Evolutionary conservation across 2,113 vertebrate species (phyloP).

Genomic region (Sorex fumeus): DNA sequence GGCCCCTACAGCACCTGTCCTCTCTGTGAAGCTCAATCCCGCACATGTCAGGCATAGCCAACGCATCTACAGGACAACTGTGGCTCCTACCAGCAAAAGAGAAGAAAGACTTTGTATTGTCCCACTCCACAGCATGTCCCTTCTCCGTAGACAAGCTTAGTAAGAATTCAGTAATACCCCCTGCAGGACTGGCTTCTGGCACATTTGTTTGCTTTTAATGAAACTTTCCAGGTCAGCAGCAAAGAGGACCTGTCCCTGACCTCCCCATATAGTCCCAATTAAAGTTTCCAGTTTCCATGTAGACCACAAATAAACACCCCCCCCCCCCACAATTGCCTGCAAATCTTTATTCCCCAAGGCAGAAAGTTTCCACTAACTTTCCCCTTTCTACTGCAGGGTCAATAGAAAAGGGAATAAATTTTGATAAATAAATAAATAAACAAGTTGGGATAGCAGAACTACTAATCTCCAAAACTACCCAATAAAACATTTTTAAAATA

Average conservation of each 20-base stretch:
- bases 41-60: neutral
- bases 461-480: slow-evolving; percentile 26
- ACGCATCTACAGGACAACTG: neutral
- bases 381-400: neutral
- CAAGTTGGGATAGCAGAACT: neutral
- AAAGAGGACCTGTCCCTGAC: slow-evolving; percentile 57
- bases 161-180: slow-evolving; percentile 22
- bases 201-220: slow-evolving; percentile 72
- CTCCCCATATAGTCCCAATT: slow-evolving; percentile 63
- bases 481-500: slow-evolving; percentile 25
- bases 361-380: slow-evolving; percentile 55
- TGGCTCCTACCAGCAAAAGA: neutral
- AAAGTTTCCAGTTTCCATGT: slow-evolving; percentile 78
- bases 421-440: neutral
- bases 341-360: slow-evolving; percentile 67
- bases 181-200: slow-evolving; percentile 49
- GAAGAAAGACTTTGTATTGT: neutral
- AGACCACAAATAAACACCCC: slow-evolving; percentile 78
- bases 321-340: slow-evolving; percentile 49
- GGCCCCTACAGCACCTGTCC: slow-evolving; percentile 52
- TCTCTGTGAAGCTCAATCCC: neutral
- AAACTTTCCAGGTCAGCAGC: slow-evolving; percentile 71
- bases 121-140: neutral
- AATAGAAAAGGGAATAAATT: slow-evolving; percentile 31
- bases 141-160: slow-evolving; percentile 35